Conservation (phyloP, 1,140 invertebrate species). For the Hylyphantes graminicola region DNA sequence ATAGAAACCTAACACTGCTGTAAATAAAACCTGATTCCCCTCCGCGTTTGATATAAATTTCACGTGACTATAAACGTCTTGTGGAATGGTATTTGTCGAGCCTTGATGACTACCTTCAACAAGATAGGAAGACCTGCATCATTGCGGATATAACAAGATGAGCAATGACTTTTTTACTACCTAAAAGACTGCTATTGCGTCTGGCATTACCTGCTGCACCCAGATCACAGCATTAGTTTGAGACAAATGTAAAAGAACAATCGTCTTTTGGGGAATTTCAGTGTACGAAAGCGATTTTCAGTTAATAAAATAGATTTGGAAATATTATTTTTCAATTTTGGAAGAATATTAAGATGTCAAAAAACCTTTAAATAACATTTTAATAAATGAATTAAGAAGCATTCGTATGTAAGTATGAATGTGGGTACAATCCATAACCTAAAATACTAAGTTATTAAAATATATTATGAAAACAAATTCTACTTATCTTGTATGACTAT, state of each 20-base stretch:
- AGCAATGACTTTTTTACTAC: constrained; percentile 56
- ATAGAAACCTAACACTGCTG: not conserved
- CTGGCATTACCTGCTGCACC: constrained; percentile 53
- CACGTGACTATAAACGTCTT: constrained; percentile 41
- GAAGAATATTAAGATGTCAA: no score
- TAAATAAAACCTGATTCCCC: constrained; percentile 12
- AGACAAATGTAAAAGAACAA: no score
- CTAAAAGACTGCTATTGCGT: constrained; percentile 44
- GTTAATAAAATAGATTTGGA: no score
- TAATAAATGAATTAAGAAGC: not conserved
- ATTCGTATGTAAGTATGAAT: not conserved
- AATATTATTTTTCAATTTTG: no score
- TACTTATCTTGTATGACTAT: not conserved
- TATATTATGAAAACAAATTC: not conserved
- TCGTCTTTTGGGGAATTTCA: no score
- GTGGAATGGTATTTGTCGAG: constrained; percentile 23
- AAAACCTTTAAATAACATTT: not conserved
- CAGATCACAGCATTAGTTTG: not conserved
- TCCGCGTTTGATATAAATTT: constrained; percentile 28
- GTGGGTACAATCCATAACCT: not conserved
- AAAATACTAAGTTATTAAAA: not conserved
- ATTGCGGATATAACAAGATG: constrained; percentile 50
- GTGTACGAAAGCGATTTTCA: no score
- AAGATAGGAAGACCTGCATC: constrained; percentile 18
- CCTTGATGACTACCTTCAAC: constrained; percentile 41